Evolutionary conservation across 1,140 invertebrate genomes (phyloP).

Genomic region (Mamestra configurata): DNA sequence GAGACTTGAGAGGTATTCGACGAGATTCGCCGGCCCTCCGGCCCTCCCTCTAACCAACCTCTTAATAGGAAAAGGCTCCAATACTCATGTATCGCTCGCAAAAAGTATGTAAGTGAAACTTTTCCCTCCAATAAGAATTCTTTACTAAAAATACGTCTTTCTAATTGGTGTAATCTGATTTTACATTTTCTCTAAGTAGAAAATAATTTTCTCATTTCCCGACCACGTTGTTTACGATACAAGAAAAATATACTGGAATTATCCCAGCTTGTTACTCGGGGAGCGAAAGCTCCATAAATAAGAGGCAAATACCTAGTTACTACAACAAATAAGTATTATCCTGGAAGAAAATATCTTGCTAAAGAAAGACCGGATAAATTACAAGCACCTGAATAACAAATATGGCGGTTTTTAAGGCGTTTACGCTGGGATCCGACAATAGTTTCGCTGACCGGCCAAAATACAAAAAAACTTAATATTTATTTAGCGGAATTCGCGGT

Average conservation of each 20-base stretch:
- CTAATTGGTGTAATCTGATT: constrained; percentile 32
- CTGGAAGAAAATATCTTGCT: constrained; percentile 38
- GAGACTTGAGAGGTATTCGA: constrained; percentile 36
- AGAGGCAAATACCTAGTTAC: constrained; percentile 35
- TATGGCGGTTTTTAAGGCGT: constrained; percentile 23
- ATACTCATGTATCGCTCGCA: constrained; percentile 41
- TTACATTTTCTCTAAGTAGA: constrained; percentile 26
- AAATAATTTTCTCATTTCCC: constrained; percentile 37
- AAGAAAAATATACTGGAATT: constrained; percentile 37
- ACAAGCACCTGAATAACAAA: constrained; percentile 35
- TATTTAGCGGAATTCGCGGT: constrained; percentile 69
- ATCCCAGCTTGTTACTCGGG: constrained; percentile 29
- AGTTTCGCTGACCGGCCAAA: constrained; percentile 53
- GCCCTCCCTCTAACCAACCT: constrained; percentile 43
- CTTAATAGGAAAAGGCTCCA: constrained; percentile 57
- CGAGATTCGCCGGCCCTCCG: constrained; percentile 55
- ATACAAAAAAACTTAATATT: constrained; percentile 53
- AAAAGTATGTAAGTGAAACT: constrained; percentile 9
- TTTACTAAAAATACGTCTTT: constrained; percentile 1
- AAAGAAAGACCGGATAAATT: constrained; percentile 40
- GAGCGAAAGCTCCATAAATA: constrained; percentile 41
- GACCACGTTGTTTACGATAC: constrained; percentile 31
- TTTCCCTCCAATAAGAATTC: neutral
- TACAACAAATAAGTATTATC: constrained; percentile 37
- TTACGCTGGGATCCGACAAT: neutral